A percentile compares a stretch with the other conserved stretches of the same genome.
phyloP scores from a whole-genome alignment of 2,888 invertebrate species.

The Zhuqinia jingwanae region DNA sequence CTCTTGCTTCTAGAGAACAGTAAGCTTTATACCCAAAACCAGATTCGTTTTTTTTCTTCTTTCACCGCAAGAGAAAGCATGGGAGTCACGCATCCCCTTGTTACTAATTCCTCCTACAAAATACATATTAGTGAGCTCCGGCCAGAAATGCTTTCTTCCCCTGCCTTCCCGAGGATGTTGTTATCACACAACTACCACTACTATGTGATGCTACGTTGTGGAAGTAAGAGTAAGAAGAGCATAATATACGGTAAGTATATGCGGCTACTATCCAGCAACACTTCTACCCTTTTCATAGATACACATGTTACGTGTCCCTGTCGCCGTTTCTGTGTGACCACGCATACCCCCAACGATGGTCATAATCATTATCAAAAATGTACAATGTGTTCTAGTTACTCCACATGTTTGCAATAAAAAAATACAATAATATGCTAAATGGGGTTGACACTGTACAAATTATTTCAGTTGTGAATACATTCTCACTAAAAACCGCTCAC shows the following conservation, averaged over 20 bases:
- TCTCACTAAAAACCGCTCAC: background rate
- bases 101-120: conserved; percentile 37
- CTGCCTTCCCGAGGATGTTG: background rate
- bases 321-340: background rate
- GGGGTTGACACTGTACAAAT: conserved; percentile 43
- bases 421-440: conserved; percentile 57
- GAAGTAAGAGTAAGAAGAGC: background rate
- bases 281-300: conserved; percentile 15
- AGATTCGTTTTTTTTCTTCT: conserved; percentile 52
- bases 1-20: conserved; percentile 22
- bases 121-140: conserved; percentile 28
- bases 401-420: conserved; percentile 10
- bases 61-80: conserved; percentile 1
- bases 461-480: background rate
- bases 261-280: no score
- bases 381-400: background rate
- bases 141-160: background rate
- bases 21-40: conserved; percentile 64
- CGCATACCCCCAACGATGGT: background rate
- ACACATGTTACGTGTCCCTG: background rate
- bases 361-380: background rate
- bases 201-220: background rate
- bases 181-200: background rate
- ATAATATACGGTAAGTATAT: no score
- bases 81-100: conserved; percentile 52